These are phyloP conservation scores for Ophion ellenae DNA, from an alignment of 2,888 invertebrate genomes.

Conservation along the genomic window DNA sequence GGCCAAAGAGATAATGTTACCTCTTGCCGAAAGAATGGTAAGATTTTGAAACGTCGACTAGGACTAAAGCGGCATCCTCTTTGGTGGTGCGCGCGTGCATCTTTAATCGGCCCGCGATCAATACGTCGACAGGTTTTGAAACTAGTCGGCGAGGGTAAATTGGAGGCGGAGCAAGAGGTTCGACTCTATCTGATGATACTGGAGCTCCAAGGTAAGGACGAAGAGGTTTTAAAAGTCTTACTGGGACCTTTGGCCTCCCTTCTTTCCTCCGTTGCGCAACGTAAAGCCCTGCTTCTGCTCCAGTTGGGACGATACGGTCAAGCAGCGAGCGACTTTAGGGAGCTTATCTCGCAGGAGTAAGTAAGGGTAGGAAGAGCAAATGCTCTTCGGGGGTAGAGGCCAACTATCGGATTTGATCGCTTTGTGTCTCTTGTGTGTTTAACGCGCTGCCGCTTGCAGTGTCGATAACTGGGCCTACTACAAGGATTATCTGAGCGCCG, in stretches of 20 bases:
- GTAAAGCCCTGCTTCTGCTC: slow-evolving; percentile 90
- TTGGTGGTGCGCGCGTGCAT: neutral
- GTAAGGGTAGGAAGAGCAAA: slow-evolving; percentile 66
- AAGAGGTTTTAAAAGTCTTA: slow-evolving; percentile 92
- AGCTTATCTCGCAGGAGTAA: slow-evolving; percentile 90
- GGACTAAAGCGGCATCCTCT: too few species aligned
- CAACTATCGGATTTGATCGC: neutral
- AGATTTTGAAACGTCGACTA: neutral
- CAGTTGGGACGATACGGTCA: slow-evolving; percentile 90
- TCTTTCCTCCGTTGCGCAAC: slow-evolving; percentile 84
- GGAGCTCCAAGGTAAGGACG: slow-evolving; percentile 91
- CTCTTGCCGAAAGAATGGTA: slow-evolving; percentile 97
- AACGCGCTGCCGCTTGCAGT: slow-evolving; percentile 72
- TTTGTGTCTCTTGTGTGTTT: neutral
- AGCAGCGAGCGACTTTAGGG: slow-evolving; percentile 90
- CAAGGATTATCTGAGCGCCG: slow-evolving; percentile 84
- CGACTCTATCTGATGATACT: slow-evolving; percentile 95
- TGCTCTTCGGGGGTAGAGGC: too few species aligned
- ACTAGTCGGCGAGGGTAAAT: slow-evolving; percentile 92
- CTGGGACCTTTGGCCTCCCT: slow-evolving; percentile 87
- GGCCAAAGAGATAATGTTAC: slow-evolving; percentile 89
- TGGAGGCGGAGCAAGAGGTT: slow-evolving; percentile 97
- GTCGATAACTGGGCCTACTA: slow-evolving; percentile 84
- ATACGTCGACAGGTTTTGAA: slow-evolving; percentile 84
- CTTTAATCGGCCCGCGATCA: neutral